Evolutionary conservation across 2,888 invertebrate genomes (phyloP), one percentile per base, ranked within the genome.

Genomic region (Baronia brevicornis): DNA sequence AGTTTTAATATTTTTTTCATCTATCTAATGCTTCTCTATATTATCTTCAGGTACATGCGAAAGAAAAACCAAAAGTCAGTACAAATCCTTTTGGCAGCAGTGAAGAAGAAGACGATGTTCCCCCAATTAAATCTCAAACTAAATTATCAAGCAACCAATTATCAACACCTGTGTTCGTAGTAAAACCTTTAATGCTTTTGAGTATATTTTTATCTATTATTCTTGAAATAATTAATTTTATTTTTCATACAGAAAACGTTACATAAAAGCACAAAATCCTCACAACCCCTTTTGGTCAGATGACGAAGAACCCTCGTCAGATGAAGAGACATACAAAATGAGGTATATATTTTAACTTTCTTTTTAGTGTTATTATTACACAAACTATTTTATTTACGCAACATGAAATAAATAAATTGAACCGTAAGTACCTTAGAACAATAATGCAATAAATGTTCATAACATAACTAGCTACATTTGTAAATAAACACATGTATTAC

Each of bases 231-330:
- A 22, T 11, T 11, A 18, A 18, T 17, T 24, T 21, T 28, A 32
- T 29, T 52, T 62, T 29, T 44, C 47, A 51, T 58, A 24, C 52
- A 84, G 84, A 22, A 77, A 71, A 56, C 60, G 86, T 14, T 68
- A 84, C 20, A 87, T 88, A 17, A 84, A 87, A 7, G 87, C 86
- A 5, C 78, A 84, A 25, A 93, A 92, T 82, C 92, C 93, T 0
- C 78, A 84, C 21, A 93, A 92, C 82, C 93, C 93, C 0, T 93
- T 93, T 61, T 90, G 89, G 85, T 90, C 89, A 40, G 91, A 91
- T 48, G 89, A 87, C 14, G 91, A 91, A 47, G 90, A 90, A 44
- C 87, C 87, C 15, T 84, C 85, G 3, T 79, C 85, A 14, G 88
- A 88, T 30, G 85, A 86, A 36, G 82, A 82, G 23, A 51, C 60